Percentiles rank a stretch among this genome's conserved stretches.
Conservation (phyloP, 2,888 invertebrate genomes). For the Plemyria rubiginata region DNA sequence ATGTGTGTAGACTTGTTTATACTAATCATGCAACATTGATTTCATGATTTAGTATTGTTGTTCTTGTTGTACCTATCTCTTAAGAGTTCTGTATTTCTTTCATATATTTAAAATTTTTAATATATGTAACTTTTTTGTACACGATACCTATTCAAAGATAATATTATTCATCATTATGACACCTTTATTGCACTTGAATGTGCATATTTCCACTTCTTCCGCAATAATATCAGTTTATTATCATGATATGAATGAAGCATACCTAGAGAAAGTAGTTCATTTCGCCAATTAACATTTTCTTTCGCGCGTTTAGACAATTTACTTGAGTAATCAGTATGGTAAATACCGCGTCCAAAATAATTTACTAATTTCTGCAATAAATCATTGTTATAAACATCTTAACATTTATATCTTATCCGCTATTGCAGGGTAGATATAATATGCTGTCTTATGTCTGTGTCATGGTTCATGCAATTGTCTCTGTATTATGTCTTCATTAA, state of each 20-base stretch:
- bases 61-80: slow-evolving; percentile 7
- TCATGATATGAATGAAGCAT: slow-evolving; percentile 41
- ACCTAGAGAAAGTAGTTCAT: slow-evolving; percentile 51
- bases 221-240: slow-evolving; percentile 45
- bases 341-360: neutral
- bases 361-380: neutral
- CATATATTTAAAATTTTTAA: slow-evolving; percentile 7
- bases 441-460: no score
- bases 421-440: no score
- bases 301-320: slow-evolving; percentile 30
- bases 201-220: slow-evolving; percentile 48
- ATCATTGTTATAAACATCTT: no score
- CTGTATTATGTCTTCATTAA: neutral
- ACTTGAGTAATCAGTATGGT: slow-evolving; percentile 1
- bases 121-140: slow-evolving; percentile 14
- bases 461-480: neutral
- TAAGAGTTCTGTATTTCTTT: slow-evolving; percentile 4
- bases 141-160: slow-evolving; percentile 17
- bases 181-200: slow-evolving; percentile 49
- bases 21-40: slow-evolving; percentile 36
- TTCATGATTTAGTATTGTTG: slow-evolving; percentile 35
- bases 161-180: slow-evolving; percentile 44
- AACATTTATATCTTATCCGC: no score
- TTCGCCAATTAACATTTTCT: slow-evolving; percentile 47
- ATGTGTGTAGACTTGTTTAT: slow-evolving; percentile 33